phyloP scores from a whole-genome alignment of 2,113 vertebrate species.

The Zapornia atra region DNA sequence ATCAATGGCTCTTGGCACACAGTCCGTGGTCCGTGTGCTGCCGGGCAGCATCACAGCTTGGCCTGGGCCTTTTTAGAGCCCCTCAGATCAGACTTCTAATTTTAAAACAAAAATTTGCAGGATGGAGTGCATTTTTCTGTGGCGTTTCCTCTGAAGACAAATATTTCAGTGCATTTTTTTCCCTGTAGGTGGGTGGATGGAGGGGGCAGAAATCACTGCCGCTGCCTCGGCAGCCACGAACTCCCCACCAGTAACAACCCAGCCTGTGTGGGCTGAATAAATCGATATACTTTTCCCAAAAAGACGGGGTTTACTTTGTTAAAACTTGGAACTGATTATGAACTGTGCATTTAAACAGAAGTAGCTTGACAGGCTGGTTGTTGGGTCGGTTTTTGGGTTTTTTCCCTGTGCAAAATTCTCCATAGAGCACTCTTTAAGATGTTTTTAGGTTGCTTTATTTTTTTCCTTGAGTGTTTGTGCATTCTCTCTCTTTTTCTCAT shows the following conservation, averaged over 20 bases:
- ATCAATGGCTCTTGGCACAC: neutral
- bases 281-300: neutral
- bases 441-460: too few relatives aligned
- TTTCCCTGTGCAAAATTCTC: rapidly evolving
- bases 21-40: neutral
- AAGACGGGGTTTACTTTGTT: neutral
- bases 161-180: constrained; percentile 20
- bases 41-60: neutral
- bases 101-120: neutral
- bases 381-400: neutral
- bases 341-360: neutral
- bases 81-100: neutral
- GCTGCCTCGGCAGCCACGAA: neutral
- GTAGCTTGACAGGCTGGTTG: neutral
- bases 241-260: neutral
- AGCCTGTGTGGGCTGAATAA: neutral
- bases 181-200: constrained; percentile 10
- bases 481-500: neutral
- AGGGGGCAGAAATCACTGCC: neutral
- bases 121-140: constrained; percentile 16
- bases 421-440: neutral
- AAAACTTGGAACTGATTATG: neutral
- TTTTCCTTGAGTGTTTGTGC: rapidly evolving
- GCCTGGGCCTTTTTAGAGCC: neutral
- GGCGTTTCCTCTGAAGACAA: constrained; percentile 1